Conservation (phyloP, 2,113 vertebrate species). For the Hippocampus mohnikei region DNA sequence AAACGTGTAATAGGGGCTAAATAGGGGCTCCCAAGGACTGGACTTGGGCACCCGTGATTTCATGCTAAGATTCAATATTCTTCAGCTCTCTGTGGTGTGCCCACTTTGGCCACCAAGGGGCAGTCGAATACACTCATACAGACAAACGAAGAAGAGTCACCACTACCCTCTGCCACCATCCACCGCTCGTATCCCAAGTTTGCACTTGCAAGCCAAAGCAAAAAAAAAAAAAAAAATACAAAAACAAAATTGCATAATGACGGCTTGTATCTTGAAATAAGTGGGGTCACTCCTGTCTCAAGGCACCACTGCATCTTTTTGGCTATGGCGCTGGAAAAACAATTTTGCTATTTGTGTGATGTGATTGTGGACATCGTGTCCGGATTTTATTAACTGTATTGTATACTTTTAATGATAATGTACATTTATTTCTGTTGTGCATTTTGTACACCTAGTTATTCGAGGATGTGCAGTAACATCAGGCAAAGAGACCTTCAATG, state of each 20-base stretch:
- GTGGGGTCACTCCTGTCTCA: not conserved
- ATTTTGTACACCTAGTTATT: too few relatives aligned
- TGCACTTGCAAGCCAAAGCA: not conserved
- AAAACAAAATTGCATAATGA: not conserved
- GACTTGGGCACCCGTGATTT: too few relatives aligned
- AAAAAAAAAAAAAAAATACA: constrained; percentile 30
- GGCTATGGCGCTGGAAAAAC: constrained; percentile 21
- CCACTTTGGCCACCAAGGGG: not conserved
- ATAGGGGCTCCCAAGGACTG: too few relatives aligned
- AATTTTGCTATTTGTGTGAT: constrained; percentile 4
- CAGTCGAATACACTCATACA: not conserved
- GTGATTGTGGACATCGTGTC: too few relatives aligned
- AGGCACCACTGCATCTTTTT: constrained; percentile 3
- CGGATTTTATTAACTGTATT: too few relatives aligned
- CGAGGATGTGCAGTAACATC: too few relatives aligned
- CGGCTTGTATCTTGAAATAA: not conserved
- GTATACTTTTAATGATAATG: too few relatives aligned
- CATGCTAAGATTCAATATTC: not conserved
- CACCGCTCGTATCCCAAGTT: not conserved
- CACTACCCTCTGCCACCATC: not conserved
- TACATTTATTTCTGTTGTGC: too few relatives aligned
- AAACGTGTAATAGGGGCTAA: too few relatives aligned
- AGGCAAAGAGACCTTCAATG: too few relatives aligned
- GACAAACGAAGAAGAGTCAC: not conserved
- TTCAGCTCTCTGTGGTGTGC: not conserved